A percentile compares a stretch with the other conserved stretches of the same genome.
These are phyloP conservation scores for Triplophysa rosa DNA, from an alignment of 2,113 vertebrate species.

Conservation along the genomic window DNA sequence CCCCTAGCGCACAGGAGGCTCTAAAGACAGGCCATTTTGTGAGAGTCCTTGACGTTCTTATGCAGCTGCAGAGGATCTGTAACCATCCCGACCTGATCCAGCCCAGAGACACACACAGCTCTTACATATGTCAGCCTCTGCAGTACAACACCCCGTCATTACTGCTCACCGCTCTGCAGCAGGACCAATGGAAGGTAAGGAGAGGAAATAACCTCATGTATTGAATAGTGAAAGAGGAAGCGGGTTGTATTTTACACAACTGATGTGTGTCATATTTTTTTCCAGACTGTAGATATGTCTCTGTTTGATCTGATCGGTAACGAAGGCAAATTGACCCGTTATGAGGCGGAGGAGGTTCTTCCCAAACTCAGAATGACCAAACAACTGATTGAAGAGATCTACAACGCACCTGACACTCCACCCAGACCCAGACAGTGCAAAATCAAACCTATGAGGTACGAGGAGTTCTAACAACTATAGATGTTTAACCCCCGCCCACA, in stretches of 20 bases:
- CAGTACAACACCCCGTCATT: constrained; percentile 81
- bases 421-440: constrained; percentile 80
- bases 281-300: constrained; percentile 79
- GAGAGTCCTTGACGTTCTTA: constrained; percentile 88
- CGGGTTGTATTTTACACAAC: neutral
- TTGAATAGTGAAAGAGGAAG: neutral
- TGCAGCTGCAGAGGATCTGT: constrained; percentile 89
- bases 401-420: constrained; percentile 75
- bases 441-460: constrained; percentile 88
- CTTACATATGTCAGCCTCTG: constrained; percentile 78
- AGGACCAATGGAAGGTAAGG: constrained; percentile 78
- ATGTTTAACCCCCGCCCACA: too few species aligned
- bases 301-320: constrained; percentile 86
- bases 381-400: constrained; percentile 89
- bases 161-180: constrained; percentile 78
- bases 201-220: neutral
- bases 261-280: neutral
- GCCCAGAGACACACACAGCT: constrained; percentile 75
- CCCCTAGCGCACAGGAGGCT: constrained; percentile 83
- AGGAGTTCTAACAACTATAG: neutral
- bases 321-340: constrained; percentile 83
- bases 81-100: constrained; percentile 90
- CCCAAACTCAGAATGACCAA: constrained; percentile 86
- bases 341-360: constrained; percentile 81
- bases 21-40: constrained; percentile 91